phyloP scores from a whole-genome alignment of 2,888 invertebrate genomes.

The Arge pagana region DNA sequence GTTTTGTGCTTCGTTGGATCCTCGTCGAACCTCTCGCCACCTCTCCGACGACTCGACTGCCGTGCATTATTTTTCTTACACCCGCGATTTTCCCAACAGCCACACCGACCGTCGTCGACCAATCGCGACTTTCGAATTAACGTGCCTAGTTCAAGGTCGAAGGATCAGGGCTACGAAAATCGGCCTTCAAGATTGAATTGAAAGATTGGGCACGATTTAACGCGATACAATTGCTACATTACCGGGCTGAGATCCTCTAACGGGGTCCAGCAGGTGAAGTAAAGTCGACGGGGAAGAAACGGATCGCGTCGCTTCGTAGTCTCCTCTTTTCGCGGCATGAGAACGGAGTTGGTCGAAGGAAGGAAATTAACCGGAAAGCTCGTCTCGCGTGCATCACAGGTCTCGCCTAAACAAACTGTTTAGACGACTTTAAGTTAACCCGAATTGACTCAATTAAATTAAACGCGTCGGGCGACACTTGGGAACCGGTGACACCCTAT shows the following conservation, averaged over 20 bases:
- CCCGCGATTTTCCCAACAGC: too few species aligned
- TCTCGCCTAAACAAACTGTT: conserved; percentile 56
- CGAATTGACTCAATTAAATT: conserved; percentile 58
- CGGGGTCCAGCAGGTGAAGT: not conserved
- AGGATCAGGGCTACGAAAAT: conserved; percentile 14
- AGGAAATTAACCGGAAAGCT: not conserved
- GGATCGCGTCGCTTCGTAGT: not conserved
- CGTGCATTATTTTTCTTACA: too few species aligned
- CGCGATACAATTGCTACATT: conserved; percentile 3
- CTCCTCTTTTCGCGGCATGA: not conserved
- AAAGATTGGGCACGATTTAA: conserved; percentile 15
- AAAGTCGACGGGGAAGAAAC: not conserved
- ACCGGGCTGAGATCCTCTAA: not conserved
- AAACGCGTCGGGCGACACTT: conserved; percentile 56
- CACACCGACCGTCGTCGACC: too few species aligned
- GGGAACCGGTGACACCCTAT: conserved; percentile 49
- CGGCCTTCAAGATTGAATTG: conserved; percentile 3
- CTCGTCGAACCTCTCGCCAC: too few species aligned
- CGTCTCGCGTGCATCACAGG: conserved; percentile 28
- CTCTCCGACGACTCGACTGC: too few species aligned
- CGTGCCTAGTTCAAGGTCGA: too few species aligned
- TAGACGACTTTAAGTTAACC: conserved; percentile 59
- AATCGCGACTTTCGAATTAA: too few species aligned
- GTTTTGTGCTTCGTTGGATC: too few species aligned
- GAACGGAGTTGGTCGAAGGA: not conserved